Evolutionary conservation across 2,888 invertebrate species (phyloP).

Genomic region (Zygogramma bicolorata): DNA sequence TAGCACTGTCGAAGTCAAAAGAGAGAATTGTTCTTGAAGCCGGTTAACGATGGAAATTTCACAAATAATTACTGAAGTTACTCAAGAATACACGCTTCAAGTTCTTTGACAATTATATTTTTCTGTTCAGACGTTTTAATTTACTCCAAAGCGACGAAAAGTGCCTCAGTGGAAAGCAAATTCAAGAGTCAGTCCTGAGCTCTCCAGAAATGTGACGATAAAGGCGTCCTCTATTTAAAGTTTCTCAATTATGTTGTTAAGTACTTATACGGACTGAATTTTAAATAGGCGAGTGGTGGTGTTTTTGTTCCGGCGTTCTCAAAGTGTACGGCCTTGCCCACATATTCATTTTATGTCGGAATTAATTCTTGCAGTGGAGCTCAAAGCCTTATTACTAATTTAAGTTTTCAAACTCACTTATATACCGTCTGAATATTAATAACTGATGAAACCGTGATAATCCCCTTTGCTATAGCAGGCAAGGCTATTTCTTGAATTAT

Average conservation of each 20-base stretch:
- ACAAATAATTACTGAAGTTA: too few relatives aligned
- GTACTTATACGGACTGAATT: constrained; percentile 58
- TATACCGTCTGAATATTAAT: constrained; percentile 44
- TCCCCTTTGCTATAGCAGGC: constrained; percentile 4
- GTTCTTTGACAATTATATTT: too few relatives aligned
- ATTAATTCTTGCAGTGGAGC: constrained; percentile 50
- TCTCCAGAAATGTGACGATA: constrained; percentile 37
- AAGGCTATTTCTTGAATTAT: background rate
- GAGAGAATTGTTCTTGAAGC: too few relatives aligned
- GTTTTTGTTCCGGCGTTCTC: constrained; percentile 19
- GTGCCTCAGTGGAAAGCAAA: background rate
- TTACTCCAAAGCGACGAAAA: background rate
- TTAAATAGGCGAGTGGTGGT: constrained; percentile 48
- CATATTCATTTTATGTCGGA: constrained; percentile 51
- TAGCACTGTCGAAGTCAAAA: too few relatives aligned
- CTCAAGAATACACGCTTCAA: too few relatives aligned
- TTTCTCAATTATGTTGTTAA: constrained; percentile 58
- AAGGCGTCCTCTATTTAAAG: constrained; percentile 53
- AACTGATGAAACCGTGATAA: constrained; percentile 40
- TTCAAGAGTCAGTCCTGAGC: background rate
- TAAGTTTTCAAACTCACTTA: constrained; percentile 51
- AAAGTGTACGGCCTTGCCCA: constrained; percentile 35
- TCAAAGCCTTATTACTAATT: constrained; percentile 53
- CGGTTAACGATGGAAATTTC: too few relatives aligned
- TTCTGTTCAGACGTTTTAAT: too few relatives aligned